Evolutionary conservation across 2,113 vertebrate genomes (phyloP).

Genomic region (Corythaeola cristata): DNA sequence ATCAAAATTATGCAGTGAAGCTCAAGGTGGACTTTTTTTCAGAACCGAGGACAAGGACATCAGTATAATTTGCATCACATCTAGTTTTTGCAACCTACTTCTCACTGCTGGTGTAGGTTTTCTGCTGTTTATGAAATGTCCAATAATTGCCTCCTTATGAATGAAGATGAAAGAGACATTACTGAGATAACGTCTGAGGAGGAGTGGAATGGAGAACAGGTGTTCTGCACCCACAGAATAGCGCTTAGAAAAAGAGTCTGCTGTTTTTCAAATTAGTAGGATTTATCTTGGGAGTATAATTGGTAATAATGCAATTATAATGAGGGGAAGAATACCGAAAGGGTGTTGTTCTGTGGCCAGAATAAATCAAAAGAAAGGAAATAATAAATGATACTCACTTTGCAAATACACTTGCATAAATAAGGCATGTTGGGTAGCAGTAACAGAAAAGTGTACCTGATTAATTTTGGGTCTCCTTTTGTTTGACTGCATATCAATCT

Average conservation of each 20-base stretch:
- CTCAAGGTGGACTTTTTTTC: neutral
- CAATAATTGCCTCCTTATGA: neutral
- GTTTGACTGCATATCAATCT: neutral
- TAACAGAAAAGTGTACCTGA: neutral
- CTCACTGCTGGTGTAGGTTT: neutral
- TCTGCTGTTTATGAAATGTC: neutral
- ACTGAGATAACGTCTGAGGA: neutral
- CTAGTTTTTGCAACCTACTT: neutral
- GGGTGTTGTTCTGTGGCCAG: neutral
- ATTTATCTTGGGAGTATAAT: neutral
- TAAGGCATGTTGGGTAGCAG: neutral
- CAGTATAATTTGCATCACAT: neutral
- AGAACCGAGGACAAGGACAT: neutral
- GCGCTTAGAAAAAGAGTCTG: neutral
- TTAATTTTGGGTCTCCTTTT: neutral
- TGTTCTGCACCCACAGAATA: neutral
- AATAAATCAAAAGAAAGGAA: neutral
- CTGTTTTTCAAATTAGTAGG: neutral
- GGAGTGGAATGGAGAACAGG: neutral
- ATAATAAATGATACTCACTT: neutral
- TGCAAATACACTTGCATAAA: neutral
- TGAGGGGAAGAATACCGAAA: neutral
- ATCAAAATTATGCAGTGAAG: neutral
- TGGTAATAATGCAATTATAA: neutral
- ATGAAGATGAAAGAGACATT: neutral